Conservation (phyloP, 2,113 vertebrate genomes). For the pig (Sus scrofa) region T2T-Sscrofa CM000824.6:153948501-153949000, state of each 20-base stretch:
- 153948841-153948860: not conserved
- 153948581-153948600: not conserved
- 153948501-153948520: not conserved
- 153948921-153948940: not conserved
- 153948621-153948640: not conserved
- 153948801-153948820: not conserved
- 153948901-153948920: not conserved
- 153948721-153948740: not conserved
- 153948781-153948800: not conserved
- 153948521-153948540: not conserved
- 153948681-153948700: not conserved
- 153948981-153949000: not conserved
- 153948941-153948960: not conserved
- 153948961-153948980: conserved; percentile 9
- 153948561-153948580: not conserved
- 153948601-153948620: not conserved
- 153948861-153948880: not conserved
- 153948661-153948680: not conserved
- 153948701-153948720: not conserved
- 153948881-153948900: not conserved
- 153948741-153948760: not conserved
- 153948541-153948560: not conserved
- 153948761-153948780: not conserved
- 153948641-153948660: not conserved
- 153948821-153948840: not conserved